phyloP scores from a whole-genome alignment of 2,888 invertebrate genomes.

The Drosophila fulvimacula region DNA sequence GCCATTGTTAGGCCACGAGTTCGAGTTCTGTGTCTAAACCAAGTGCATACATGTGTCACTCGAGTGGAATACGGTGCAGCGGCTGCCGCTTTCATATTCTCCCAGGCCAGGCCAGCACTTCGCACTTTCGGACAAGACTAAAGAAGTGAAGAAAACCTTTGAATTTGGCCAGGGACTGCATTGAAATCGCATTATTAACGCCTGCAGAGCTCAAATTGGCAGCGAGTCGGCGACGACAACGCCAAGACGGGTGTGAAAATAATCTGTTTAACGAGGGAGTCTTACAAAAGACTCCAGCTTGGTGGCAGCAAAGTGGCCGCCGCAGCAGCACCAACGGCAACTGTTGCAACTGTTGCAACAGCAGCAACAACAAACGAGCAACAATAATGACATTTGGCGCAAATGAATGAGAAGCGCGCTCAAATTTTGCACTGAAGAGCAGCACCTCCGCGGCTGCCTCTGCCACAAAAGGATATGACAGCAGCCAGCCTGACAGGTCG shows the following conservation, averaged over 20 bases:
- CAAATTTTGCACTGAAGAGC: conserved; percentile 57
- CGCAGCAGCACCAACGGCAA: conserved; percentile 23
- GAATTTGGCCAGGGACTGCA: conserved; percentile 70
- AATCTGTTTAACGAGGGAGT: conserved; percentile 85
- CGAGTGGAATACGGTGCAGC: conserved; percentile 44
- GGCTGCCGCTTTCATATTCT: conserved; percentile 72
- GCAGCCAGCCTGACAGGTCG: conserved; percentile 60
- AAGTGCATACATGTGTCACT: conserved; percentile 85
- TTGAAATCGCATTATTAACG: conserved; percentile 83
- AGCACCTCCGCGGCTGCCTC: conserved; percentile 23
- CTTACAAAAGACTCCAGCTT: conserved; percentile 75
- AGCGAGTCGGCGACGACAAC: conserved; percentile 41
- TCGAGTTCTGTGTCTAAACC: conserved; percentile 82
- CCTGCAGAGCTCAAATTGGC: conserved; percentile 74
- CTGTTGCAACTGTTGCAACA: conserved; percentile 25
- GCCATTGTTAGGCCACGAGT: conserved; percentile 72
- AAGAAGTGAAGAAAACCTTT: conserved; percentile 41
- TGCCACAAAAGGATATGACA: conserved; percentile 78
- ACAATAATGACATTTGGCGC: conserved; percentile 81
- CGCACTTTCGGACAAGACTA: conserved; percentile 58
- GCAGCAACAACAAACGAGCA: conserved; percentile 74
- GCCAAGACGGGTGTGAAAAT: conserved; percentile 73
- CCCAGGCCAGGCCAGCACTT: conserved; percentile 29
- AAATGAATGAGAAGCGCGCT: conserved; percentile 75
- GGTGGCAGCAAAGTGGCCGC: conserved; percentile 41